Evolutionary conservation across 2,113 vertebrate species (phyloP), one percentile per base, ranked within the genome.

Genomic region (Notothenia coriiceps): DNA sequence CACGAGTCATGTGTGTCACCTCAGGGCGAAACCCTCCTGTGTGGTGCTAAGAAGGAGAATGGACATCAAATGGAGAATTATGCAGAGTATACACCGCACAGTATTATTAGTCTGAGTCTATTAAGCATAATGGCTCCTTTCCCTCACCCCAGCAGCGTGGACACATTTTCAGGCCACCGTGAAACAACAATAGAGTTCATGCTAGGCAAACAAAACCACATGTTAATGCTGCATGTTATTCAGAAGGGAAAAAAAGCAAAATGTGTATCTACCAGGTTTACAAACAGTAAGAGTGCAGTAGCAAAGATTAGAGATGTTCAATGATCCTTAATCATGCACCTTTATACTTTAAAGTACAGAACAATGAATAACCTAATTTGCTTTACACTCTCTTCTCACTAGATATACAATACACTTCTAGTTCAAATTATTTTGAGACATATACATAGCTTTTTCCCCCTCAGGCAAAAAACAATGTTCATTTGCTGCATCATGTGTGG

Each of bases 401-500:
- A 35, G 20, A 69, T n/a, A 50, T 55, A 77, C 52, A 75, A 77
- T 65, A n/a, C 14, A 67, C 50, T 81, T 71, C 64, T 51, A 40
- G 44, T 15, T 63, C 49, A 60, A 70, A 35, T 71, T 77, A 70
- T 88, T 65, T 29, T 61, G 20, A 44, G 55, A 63, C 66, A 80
- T 65, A 29, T 29, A 59, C 73, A 66, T 49, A 25, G 59, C 29
- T 68, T 14, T 22, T 54, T 59, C 49, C 29, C 74, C 87, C 84
- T 82, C 46, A 47, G 82, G 87, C 76, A 69, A 80, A 74, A 86
- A 89, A 83, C 80, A 87, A 78, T 79, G 83, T 79, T 90, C 71
- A 89, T 89, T 86, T 88, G 79, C 78, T 15, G 85, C 88, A 67
- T 88, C 89, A 73, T 89, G 90, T 93, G 91, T 92, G 92, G 89